Percentiles rank a stretch among this genome's conserved stretches.
Conservation (phyloP, 2,888 invertebrate species). For the Euzophera pinguis region DNA sequence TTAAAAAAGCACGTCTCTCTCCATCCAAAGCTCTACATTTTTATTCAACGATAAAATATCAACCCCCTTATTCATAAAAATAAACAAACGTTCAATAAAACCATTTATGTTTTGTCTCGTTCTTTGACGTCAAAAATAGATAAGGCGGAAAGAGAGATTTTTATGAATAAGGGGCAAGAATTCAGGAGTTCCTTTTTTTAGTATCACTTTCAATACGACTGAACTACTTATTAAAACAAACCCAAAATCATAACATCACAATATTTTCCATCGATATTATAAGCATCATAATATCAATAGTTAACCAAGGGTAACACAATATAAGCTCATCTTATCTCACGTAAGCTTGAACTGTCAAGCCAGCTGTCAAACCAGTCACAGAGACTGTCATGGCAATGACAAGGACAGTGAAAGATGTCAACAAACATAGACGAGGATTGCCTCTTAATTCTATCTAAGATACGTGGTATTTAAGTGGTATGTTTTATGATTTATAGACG, state of each 20-base stretch:
- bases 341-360: conserved; percentile 37
- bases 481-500: background rate
- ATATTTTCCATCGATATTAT: background rate
- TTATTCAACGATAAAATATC: too few relatives aligned
- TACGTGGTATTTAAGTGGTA: background rate
- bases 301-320: conserved; percentile 23
- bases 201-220: too few relatives aligned
- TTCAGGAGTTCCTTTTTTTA: too few relatives aligned
- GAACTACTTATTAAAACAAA: too few relatives aligned
- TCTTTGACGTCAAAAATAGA: too few relatives aligned
- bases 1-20: too few relatives aligned
- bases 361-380: conserved; percentile 50
- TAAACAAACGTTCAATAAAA: too few relatives aligned
- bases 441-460: background rate
- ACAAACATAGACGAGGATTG: conserved; percentile 21
- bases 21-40: too few relatives aligned
- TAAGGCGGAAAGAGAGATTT: too few relatives aligned
- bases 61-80: too few relatives aligned
- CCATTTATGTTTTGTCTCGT: too few relatives aligned
- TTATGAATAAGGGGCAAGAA: too few relatives aligned
- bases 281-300: conserved; percentile 12
- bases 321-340: conserved; percentile 52
- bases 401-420: conserved; percentile 37
- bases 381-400: conserved; percentile 38
- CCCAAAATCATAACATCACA: background rate